Conservation (phyloP, 53 echinoderm and acorn worm species). For the Astropecten irregularis region DNA sequence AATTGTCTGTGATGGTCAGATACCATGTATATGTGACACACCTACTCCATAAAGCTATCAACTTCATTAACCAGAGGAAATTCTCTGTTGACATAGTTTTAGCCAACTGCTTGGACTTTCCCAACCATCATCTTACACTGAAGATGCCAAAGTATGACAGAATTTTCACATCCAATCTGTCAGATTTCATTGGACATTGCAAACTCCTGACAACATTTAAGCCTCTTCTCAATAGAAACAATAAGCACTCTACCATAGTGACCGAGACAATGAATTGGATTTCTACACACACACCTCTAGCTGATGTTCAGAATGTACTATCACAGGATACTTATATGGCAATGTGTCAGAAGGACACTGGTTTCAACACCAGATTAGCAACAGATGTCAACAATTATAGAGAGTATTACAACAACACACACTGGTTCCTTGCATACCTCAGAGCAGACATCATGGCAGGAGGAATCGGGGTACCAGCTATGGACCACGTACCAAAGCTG, state of each 20-base stretch:
- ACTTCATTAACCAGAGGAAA: not conserved
- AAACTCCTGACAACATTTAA: constrained; percentile 11
- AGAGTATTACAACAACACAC: no score
- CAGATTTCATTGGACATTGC: constrained; percentile 34
- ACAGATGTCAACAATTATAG: constrained; percentile 10
- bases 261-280: constrained; percentile 61
- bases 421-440: constrained; percentile 67
- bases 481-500: constrained; percentile 40
- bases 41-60: constrained; percentile 14
- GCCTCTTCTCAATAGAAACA: constrained; percentile 27
- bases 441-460: constrained; percentile 57
- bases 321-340: not conserved
- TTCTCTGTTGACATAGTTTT: not conserved
- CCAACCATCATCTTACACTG: constrained; percentile 3
- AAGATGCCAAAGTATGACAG: constrained; percentile 46
- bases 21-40: constrained; percentile 48
- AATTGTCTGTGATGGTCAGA: constrained; percentile 31
- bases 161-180: constrained; percentile 57
- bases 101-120: constrained; percentile 28
- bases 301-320: constrained; percentile 1
- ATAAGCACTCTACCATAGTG: constrained; percentile 44
- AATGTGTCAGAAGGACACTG: constrained; percentile 20
- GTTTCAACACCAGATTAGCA: not conserved
- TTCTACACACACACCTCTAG: not conserved
- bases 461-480: constrained; percentile 15